Evolutionary conservation across 2,888 invertebrate genomes (phyloP), one percentile per base, ranked within the genome.

Genomic region (Drosophila mulleri): DNA sequence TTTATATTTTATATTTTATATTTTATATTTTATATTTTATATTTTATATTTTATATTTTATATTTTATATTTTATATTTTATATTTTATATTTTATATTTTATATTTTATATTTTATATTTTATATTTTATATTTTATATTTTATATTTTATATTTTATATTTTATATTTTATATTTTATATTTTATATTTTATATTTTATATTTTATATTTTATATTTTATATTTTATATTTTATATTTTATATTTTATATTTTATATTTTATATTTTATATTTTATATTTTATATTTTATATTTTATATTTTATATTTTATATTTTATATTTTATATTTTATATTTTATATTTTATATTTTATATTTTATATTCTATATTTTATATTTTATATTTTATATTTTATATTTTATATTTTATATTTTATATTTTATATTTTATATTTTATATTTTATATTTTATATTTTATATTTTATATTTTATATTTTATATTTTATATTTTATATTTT

Each of bases 91-190:
- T 44, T 44, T 44, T 23, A 45, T 45, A 45, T 45, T n/a, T n/a
- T n/a, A n/a, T n/a, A n/a, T n/a, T n/a, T n/a, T n/a, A 45, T 45
- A 45, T 45, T 45, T 45, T 45, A 45, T 45, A 23, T 45, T 45
- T 45, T 45, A 23, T 45, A 45, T 45, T 45, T 45, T 45, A 45
- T 23, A 45, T 20, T 45, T 45, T 23, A 45, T 45, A 45, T 45
- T 45, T 23, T 45, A 45, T 45, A 45, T 45, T 45, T 45, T 45
- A 45, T 26, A 26, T 45, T 45, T 45, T 45, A 23, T 45, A 44
- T 45, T 45, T 45, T 45, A 45, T 45, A 45, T 45, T 23, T 23
- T 45, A 45, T 45, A 16, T 45, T 45, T 45, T 45, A 45, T 45
- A 45, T 45, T 45, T 45, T 45, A 45, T 45, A 45, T 45, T 45